Conservation (phyloP, 2,797 vertebrate genomes). For the Nannoperca australis region DNA sequence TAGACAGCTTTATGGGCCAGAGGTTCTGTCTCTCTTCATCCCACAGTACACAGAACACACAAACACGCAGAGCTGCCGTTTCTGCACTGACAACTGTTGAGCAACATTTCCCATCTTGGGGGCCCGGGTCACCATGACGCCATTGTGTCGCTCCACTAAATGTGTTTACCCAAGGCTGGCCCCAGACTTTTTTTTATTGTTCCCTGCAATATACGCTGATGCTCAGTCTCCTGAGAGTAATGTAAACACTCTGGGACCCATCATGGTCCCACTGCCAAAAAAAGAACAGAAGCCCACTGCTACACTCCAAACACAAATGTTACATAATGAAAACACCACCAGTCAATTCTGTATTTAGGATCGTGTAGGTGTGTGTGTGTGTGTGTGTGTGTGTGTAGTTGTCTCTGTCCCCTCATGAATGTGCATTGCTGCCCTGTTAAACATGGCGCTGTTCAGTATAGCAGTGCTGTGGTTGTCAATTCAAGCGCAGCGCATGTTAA, state of each 20-base stretch:
- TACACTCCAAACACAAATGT: constrained; percentile 62
- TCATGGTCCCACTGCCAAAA: constrained; percentile 64
- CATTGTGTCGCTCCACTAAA: constrained; percentile 56
- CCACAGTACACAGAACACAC: constrained; percentile 10
- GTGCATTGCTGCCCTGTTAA: constrained; percentile 31
- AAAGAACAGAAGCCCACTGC: constrained; percentile 65
- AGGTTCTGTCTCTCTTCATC: constrained; percentile 63
- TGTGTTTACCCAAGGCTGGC: constrained; percentile 70
- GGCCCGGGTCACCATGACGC: constrained; percentile 51
- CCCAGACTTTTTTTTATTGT: constrained; percentile 73
- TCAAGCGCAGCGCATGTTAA: constrained; percentile 15
- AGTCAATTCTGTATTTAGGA: constrained; percentile 38
- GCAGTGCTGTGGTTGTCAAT: constrained; percentile 29
- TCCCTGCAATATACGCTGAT: constrained; percentile 47
- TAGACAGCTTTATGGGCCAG: constrained; percentile 25
- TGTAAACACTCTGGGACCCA: constrained; percentile 75
- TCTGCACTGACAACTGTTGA: constrained; percentile 23
- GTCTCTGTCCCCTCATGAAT: constrained; percentile 33
- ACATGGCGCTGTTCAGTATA: constrained; percentile 13
- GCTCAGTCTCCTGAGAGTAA: constrained; percentile 66
- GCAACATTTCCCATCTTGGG: constrained; percentile 43
- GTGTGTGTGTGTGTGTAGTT: constrained; percentile 31
- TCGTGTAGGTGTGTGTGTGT: constrained; percentile 16
- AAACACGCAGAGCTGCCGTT: constrained; percentile 19
- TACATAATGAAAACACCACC: constrained; percentile 72